These are phyloP conservation scores for Nycticebus coucang DNA, from an alignment of 2,113 vertebrate genomes.

Conservation along the genomic window DNA sequence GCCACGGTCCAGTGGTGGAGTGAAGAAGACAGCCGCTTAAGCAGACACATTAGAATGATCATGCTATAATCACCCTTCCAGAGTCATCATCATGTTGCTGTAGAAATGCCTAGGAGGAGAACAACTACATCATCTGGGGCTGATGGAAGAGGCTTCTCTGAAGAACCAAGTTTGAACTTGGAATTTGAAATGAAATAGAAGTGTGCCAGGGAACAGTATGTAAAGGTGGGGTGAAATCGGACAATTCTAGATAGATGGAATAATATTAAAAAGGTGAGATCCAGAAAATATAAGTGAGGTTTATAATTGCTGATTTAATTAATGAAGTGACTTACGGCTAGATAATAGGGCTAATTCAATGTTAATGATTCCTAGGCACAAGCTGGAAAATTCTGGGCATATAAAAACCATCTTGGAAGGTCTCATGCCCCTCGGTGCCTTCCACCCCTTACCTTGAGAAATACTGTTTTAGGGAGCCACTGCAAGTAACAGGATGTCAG, in stretches of 20 bases:
- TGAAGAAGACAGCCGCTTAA: not conserved
- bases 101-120: not conserved
- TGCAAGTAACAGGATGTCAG: not conserved
- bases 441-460: not conserved
- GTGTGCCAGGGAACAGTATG: not conserved
- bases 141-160: not conserved
- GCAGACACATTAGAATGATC: not conserved
- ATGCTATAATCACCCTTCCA: not conserved
- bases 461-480: not conserved
- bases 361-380: not conserved
- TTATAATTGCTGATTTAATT: not conserved
- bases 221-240: not conserved
- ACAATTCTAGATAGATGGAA: not conserved
- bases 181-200: constrained; percentile 20
- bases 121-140: not conserved
- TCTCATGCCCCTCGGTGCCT: not conserved
- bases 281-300: not conserved
- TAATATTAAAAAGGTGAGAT: not conserved
- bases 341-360: not conserved
- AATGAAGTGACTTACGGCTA: not conserved
- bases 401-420: not conserved
- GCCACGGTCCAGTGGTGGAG: not conserved
- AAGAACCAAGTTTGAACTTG: not conserved
- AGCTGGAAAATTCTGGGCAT: not conserved
- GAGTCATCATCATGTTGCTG: not conserved